phyloP scores from a whole-genome alignment of 2,797 vertebrate genomes.

The Molossus alvarezi region DNA sequence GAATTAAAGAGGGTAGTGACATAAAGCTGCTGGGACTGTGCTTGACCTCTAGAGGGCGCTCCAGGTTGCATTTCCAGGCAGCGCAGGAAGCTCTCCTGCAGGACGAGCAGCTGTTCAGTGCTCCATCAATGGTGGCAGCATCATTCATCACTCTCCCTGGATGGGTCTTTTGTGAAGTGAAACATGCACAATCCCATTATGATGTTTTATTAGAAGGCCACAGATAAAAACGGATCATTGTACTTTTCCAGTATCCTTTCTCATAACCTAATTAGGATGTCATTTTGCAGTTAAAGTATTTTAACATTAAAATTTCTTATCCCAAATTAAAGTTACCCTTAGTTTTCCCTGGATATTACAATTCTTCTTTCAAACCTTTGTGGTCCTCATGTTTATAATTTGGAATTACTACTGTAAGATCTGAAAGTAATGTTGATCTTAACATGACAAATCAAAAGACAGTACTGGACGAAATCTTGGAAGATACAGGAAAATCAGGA shows the following conservation, averaged over 20 bases:
- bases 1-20: not conserved
- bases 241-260: too few relatives aligned
- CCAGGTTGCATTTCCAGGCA: not conserved
- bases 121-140: too few relatives aligned
- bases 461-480: conserved; percentile 23
- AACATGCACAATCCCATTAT: not conserved
- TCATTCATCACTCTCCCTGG: not conserved
- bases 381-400: conserved; percentile 35
- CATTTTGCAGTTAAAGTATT: not conserved
- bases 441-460: not conserved
- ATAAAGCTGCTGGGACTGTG: not conserved
- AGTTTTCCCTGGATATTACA: conserved; percentile 27
- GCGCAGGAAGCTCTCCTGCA: not conserved
- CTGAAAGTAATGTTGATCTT: not conserved
- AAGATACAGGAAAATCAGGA: not conserved
- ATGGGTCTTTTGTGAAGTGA: conserved; percentile 8
- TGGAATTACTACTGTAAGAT: not conserved
- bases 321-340: not conserved
- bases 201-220: too few relatives aligned
- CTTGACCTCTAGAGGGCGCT: not conserved
- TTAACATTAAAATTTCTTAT: conserved; percentile 50
- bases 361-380: not conserved
- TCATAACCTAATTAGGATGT: too few relatives aligned
- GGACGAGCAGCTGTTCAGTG: not conserved
- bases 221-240: too few relatives aligned